Conservation (phyloP, 2,797 vertebrate genomes). For the Leuciscus waleckii region DNA sequence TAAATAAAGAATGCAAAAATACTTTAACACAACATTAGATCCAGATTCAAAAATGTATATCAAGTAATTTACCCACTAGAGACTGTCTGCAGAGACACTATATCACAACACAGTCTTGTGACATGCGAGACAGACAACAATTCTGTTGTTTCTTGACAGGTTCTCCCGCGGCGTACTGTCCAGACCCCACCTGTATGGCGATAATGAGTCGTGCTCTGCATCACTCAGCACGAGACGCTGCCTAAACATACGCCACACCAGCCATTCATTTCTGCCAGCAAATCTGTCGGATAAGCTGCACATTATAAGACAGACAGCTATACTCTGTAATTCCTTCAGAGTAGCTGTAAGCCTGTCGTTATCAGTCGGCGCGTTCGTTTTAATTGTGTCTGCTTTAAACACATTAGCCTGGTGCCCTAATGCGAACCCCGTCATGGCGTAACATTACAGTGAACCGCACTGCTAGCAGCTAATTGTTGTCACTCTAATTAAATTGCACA, state of each 20-base stretch:
- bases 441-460: slow-evolving; percentile 64
- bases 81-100: not conserved
- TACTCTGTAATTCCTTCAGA: slow-evolving; percentile 79
- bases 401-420: slow-evolving; percentile 78
- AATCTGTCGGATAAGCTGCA: slow-evolving; percentile 75
- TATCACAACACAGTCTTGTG: not conserved
- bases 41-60: not conserved
- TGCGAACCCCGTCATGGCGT: slow-evolving; percentile 67
- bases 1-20: not conserved
- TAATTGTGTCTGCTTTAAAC: slow-evolving; percentile 83
- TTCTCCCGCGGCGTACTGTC: slow-evolving; percentile 65
- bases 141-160: slow-evolving; percentile 58
- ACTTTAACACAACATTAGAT: not conserved
- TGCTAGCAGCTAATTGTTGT: slow-evolving; percentile 72
- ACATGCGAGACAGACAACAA: slow-evolving; percentile 63
- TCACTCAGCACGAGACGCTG: slow-evolving; percentile 67
- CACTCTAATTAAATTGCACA: slow-evolving; percentile 72
- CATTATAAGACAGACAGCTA: slow-evolving; percentile 80
- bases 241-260: slow-evolving; percentile 68
- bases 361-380: slow-evolving; percentile 72
- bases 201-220: slow-evolving; percentile 74
- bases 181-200: slow-evolving; percentile 69
- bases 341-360: slow-evolving; percentile 80
- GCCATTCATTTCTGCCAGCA: slow-evolving; percentile 70
- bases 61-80: not conserved